Evolutionary conservation across 1,140 invertebrate species (phyloP).

Genomic region (Yoshiicerus persimilis): DNA sequence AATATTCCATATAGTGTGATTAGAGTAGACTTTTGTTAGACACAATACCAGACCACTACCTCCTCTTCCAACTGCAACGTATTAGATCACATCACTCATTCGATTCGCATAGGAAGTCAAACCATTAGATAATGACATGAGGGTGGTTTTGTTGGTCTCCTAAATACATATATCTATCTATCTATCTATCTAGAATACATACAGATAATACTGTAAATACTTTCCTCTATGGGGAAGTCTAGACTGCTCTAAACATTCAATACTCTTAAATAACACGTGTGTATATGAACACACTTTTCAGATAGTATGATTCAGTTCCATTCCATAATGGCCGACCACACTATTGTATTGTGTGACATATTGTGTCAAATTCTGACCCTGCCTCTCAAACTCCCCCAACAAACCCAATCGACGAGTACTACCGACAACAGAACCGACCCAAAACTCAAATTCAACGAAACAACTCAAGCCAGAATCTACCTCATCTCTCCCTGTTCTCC

Average conservation of each 20-base stretch:
- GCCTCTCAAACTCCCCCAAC: slow-evolving; percentile 36
- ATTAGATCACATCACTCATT: slow-evolving; percentile 20
- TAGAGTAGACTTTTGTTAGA: background rate
- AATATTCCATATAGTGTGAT: background rate
- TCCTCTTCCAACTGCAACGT: background rate
- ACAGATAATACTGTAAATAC: no score
- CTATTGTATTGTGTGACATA: slow-evolving; percentile 27
- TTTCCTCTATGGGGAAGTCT: no score
- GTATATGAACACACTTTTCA: background rate
- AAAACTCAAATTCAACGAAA: slow-evolving; percentile 12
- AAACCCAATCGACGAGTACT: slow-evolving; percentile 11
- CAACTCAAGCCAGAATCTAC: background rate
- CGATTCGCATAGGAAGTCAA: slow-evolving; percentile 34
- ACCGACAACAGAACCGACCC: background rate
- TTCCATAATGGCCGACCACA: slow-evolving; percentile 40
- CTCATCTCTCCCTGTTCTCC: background rate
- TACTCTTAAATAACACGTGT: background rate
- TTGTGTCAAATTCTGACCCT: slow-evolving; percentile 38
- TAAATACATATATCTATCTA: background rate
- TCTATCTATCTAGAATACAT: background rate
- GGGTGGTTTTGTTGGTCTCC: background rate
- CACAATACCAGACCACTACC: background rate
- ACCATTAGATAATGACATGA: slow-evolving; percentile 39
- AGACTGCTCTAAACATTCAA: background rate
- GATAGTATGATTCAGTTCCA: slow-evolving; percentile 26